These are phyloP conservation scores for Zaprionus capensis DNA, from an alignment of 1,140 invertebrate genomes.

Conservation along the genomic window DNA sequence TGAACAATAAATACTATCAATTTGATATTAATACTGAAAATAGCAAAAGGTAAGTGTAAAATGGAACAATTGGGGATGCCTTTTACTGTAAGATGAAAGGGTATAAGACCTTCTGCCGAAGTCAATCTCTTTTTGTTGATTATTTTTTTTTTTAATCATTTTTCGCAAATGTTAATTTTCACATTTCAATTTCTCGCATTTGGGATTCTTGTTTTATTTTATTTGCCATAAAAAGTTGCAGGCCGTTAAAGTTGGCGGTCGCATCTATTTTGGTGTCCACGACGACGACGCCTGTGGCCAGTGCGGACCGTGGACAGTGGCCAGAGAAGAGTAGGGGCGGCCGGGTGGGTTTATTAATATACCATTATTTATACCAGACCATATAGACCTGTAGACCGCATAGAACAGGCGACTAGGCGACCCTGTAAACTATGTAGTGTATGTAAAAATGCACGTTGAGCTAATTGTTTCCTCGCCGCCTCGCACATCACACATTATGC, in stretches of 20 bases:
- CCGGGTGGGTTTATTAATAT: constrained; percentile 3
- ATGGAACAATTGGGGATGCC: too few species aligned
- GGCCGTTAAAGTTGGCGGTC: constrained; percentile 69
- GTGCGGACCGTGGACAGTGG: not conserved
- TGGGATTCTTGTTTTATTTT: constrained; percentile 59
- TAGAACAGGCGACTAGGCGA: not conserved
- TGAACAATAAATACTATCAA: too few species aligned
- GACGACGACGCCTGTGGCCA: constrained; percentile 22
- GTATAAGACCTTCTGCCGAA: not conserved
- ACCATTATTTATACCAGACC: constrained; percentile 6
- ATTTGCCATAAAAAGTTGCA: constrained; percentile 76
- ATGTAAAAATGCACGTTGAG: not conserved
- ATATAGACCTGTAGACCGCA: not conserved
- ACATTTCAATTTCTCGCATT: constrained; percentile 21
- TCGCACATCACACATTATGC: not conserved
- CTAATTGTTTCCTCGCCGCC: not conserved
- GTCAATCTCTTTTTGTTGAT: not conserved
- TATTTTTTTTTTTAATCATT: constrained; percentile 12
- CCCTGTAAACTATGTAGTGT: not conserved
- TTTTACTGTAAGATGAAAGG: too few species aligned
- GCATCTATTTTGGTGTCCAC: constrained; percentile 57
- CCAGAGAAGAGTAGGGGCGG: not conserved
- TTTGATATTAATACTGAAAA: too few species aligned
- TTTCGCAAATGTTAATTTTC: constrained; percentile 5
- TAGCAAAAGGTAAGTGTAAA: too few species aligned